Evolutionary conservation across 2,113 vertebrate species (phyloP).

Genomic region (Lamprologus speciosus): DNA sequence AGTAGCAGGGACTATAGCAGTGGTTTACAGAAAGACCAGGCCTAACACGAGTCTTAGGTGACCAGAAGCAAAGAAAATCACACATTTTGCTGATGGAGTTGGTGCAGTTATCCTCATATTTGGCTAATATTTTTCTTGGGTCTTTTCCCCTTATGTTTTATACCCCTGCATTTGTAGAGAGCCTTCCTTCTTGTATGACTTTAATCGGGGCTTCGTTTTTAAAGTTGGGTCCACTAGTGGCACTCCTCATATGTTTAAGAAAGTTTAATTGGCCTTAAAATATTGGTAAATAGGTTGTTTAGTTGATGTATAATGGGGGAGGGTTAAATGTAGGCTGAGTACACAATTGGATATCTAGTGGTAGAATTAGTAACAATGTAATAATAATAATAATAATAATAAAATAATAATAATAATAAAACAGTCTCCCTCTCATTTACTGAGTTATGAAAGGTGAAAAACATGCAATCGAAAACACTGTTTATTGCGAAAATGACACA

Average conservation of each 20-base stretch:
- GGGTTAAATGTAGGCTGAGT: not conserved
- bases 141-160: not conserved
- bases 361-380: not conserved
- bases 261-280: constrained; percentile 34
- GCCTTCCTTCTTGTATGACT: not conserved
- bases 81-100: constrained; percentile 21
- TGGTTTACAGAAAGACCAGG: constrained; percentile 45
- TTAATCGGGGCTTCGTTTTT: constrained; percentile 16
- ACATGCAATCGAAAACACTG: not conserved
- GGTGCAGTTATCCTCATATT: constrained; percentile 14
- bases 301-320: constrained; percentile 3
- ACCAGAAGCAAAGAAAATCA: constrained; percentile 50
- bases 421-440: not conserved
- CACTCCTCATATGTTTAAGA: not conserved
- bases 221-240: not conserved
- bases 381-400: not conserved
- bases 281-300: not conserved
- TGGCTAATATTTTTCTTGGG: not conserved
- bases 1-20: constrained; percentile 13
- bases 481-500: not conserved
- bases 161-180: not conserved
- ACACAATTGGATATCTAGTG: not conserved
- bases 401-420: not conserved
- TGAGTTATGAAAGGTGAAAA: not conserved
- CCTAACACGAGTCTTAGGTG: constrained; percentile 40